These are phyloP conservation scores for Cotesia glomerata DNA, from an alignment of 1,140 invertebrate genomes.

Conservation along the genomic window DNA sequence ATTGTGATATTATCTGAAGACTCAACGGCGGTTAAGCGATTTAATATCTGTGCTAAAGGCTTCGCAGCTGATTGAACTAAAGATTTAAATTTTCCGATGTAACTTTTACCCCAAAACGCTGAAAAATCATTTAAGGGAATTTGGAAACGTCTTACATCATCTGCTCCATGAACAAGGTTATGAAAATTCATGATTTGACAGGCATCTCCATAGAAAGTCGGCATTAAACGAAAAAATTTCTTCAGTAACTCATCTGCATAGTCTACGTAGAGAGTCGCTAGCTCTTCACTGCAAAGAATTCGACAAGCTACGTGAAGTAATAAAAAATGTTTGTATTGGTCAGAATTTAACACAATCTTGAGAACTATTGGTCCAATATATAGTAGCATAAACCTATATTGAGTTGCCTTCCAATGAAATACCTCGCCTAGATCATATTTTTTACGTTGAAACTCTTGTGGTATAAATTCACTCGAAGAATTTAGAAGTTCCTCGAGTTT, in stretches of 20 bases:
- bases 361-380: conserved; percentile 20
- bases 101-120: conserved; percentile 33
- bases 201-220: conserved; percentile 25
- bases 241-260: conserved; percentile 16
- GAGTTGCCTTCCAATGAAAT: conserved; percentile 30
- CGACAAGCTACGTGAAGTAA: conserved; percentile 21
- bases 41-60: conserved; percentile 29
- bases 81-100: conserved; percentile 24
- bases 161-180: conserved; percentile 32
- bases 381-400: conserved; percentile 24
- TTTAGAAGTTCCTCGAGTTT: background rate
- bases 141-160: conserved; percentile 32
- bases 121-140: conserved; percentile 20
- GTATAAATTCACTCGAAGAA: background rate
- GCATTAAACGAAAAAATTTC: conserved; percentile 27
- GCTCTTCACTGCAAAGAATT: conserved; percentile 12
- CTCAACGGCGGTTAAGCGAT: conserved; percentile 26
- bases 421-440: conserved; percentile 21
- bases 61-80: conserved; percentile 23
- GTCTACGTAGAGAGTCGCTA: conserved; percentile 7
- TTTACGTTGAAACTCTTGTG: conserved; percentile 33
- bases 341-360: conserved; percentile 1
- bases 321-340: conserved; percentile 26
- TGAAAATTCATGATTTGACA: conserved; percentile 32
- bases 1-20: background rate